Conservation (phyloP, 1,140 invertebrate species). For the Panulirus ornatus region DNA sequence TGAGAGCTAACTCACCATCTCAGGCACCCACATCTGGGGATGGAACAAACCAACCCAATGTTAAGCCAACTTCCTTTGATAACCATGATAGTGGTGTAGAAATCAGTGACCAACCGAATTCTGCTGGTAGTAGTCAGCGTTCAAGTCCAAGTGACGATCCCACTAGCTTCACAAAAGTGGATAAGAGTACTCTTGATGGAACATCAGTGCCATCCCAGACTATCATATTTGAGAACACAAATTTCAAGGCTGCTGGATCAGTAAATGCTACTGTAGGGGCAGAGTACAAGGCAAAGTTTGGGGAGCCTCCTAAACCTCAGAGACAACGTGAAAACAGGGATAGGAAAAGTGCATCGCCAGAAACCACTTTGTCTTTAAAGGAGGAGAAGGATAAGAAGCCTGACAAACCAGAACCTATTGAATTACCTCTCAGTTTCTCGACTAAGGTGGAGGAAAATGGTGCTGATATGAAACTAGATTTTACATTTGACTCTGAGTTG, state of each 20-base stretch:
- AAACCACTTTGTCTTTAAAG: conserved; percentile 79
- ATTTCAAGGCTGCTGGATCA: conserved; percentile 84
- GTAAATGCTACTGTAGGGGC: conserved; percentile 74
- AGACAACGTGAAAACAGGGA: conserved; percentile 81
- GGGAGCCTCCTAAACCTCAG: conserved; percentile 78
- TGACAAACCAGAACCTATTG: conserved; percentile 81
- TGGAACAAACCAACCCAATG: conserved; percentile 77
- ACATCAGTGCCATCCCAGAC: conserved; percentile 89
- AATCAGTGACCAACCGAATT: conserved; percentile 80
- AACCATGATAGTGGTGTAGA: conserved; percentile 81
- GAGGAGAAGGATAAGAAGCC: conserved; percentile 72
- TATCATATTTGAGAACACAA: conserved; percentile 95
- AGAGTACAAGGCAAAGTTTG: conserved; percentile 76
- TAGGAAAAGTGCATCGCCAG: conserved; percentile 78
- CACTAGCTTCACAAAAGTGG: conserved; percentile 67
- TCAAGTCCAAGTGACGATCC: conserved; percentile 79
- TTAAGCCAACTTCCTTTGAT: conserved; percentile 77
- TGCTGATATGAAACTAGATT: conserved; percentile 93
- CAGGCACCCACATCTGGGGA: conserved; percentile 37
- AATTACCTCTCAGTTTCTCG: conserved; percentile 82
- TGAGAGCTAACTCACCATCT: conserved; percentile 73
- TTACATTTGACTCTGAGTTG: conserved; percentile 86
- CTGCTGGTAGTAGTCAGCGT: conserved; percentile 79
- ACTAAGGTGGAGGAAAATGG: conserved; percentile 86
- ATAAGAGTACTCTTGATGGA: conserved; percentile 82